Evolutionary conservation across 2,797 vertebrate genomes (phyloP).

Genomic region (Masticophis lateralis): DNA sequence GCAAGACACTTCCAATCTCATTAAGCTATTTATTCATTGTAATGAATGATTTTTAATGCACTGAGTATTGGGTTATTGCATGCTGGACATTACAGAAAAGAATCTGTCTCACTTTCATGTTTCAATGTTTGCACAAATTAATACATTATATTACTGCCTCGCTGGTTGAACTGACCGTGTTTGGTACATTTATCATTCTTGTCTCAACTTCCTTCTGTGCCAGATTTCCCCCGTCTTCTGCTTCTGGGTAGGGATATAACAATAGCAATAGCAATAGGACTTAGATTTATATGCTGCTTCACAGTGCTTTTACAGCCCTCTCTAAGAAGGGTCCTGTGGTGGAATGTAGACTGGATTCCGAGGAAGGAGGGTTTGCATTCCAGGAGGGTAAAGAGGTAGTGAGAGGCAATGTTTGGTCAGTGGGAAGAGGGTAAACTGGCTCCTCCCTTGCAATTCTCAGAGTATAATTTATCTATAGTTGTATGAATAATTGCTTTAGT

Average conservation of each 20-base stretch:
- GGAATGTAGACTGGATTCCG: neutral
- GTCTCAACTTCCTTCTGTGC: slow-evolving; percentile 44
- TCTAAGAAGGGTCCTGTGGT: neutral
- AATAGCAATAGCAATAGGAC: no score
- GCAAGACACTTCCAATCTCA: slow-evolving; percentile 78
- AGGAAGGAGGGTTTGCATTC: neutral
- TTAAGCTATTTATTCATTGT: slow-evolving; percentile 82
- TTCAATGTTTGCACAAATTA: slow-evolving; percentile 72
- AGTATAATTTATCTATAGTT: neutral
- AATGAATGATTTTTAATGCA: slow-evolving; percentile 80
- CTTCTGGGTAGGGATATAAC: slow-evolving; percentile 28
- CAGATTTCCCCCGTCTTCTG: slow-evolving; percentile 12
- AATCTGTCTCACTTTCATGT: slow-evolving; percentile 66
- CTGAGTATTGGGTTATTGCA: slow-evolving; percentile 67
- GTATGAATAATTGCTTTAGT: neutral
- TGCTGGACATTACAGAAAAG: slow-evolving; percentile 69
- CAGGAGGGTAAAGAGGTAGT: neutral
- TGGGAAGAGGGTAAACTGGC: neutral
- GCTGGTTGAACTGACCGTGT: slow-evolving; percentile 68
- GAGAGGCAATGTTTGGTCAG: neutral
- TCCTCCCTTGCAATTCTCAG: neutral
- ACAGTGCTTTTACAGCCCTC: no score
- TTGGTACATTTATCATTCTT: slow-evolving; percentile 68
- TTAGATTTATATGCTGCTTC: no score
- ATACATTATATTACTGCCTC: slow-evolving; percentile 72